phyloP scores from a whole-genome alignment of 2,113 vertebrate genomes.

The Mormyrus iriodes region DNA sequence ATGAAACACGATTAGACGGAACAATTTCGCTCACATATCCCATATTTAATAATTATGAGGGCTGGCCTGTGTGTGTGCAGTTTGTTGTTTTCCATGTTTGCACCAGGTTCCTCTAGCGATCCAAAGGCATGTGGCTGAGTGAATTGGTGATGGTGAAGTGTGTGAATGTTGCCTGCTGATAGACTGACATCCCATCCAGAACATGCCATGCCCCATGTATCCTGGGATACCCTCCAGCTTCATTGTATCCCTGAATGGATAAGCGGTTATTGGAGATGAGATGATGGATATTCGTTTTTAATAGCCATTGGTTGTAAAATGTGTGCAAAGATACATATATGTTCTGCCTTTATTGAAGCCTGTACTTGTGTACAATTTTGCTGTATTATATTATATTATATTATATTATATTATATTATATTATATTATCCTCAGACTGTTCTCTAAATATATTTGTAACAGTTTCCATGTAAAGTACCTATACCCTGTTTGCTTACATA shows the following conservation, averaged over 20 bases:
- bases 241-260: neutral
- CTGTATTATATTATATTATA: neutral
- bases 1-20: neutral
- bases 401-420: neutral
- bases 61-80: neutral
- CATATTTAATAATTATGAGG: neutral
- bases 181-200: neutral
- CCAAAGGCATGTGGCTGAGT: neutral
- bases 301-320: neutral
- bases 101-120: neutral
- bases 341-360: neutral
- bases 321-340: neutral
- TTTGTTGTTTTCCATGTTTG: neutral
- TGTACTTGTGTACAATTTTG: neutral
- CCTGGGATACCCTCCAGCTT: too few species aligned
- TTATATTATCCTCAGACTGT: neutral
- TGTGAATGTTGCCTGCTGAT: neutral
- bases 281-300: neutral
- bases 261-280: neutral
- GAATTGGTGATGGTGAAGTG: neutral
- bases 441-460: neutral
- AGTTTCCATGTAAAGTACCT: too few species aligned
- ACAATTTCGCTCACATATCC: neutral
- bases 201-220: neutral
- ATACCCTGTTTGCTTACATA: too few species aligned